phyloP scores from a whole-genome alignment of 35 echinoderm and acorn worm genomes.

The Amphiura filiformis region DNA sequence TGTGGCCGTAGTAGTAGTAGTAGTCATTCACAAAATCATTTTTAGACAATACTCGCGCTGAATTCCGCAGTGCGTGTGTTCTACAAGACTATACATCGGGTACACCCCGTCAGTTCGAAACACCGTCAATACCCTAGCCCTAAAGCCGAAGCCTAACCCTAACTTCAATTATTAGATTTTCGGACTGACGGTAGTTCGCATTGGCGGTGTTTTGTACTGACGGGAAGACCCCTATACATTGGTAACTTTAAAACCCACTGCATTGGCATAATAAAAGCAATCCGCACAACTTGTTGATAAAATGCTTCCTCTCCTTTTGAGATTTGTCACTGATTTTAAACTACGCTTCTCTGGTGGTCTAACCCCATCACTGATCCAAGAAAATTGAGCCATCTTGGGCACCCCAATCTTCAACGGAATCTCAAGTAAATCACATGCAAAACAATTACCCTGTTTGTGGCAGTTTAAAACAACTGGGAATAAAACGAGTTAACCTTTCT shows the following conservation, averaged over 20 bases:
- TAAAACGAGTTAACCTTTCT: not conserved
- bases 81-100: too few relatives aligned
- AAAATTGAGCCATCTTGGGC: not conserved
- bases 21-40: not conserved
- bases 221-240: too few relatives aligned
- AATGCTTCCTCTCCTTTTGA: not conserved
- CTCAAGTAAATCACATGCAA: too few relatives aligned
- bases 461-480: not conserved
- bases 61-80: not conserved
- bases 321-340: not conserved
- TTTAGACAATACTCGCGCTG: not conserved
- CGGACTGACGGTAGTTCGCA: too few relatives aligned
- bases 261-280: not conserved
- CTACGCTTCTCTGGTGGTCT: not conserved
- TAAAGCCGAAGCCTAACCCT: too few relatives aligned
- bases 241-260: too few relatives aligned
- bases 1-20: not conserved
- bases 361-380: not conserved
- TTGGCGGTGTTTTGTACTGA: too few relatives aligned
- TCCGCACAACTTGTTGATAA: not conserved
- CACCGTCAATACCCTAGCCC: too few relatives aligned
- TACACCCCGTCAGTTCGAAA: too few relatives aligned
- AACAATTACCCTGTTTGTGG: not conserved
- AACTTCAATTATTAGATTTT: too few relatives aligned
- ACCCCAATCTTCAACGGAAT: not conserved